Percentiles rank a stretch among this genome's conserved stretches.
Conservation (phyloP, 2,888 invertebrate species). For the Euplexia lucipara region DNA sequence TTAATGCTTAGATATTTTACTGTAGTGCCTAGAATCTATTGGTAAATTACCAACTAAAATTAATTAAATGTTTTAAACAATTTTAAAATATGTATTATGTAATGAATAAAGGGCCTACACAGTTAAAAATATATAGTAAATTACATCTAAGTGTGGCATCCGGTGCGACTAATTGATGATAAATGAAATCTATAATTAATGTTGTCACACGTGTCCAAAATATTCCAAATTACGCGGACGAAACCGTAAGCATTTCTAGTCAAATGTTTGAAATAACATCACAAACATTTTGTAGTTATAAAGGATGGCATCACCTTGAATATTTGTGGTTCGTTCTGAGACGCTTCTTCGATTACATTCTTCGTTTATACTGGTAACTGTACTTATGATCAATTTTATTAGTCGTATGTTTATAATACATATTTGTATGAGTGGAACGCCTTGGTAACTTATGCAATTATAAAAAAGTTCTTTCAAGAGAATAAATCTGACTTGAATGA, state of each 20-base stretch:
- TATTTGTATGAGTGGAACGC: conserved; percentile 14
- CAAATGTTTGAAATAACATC: conserved; percentile 32
- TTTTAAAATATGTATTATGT: conserved; percentile 8
- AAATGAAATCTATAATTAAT: not conserved
- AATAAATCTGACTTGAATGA: not conserved
- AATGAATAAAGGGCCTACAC: not conserved
- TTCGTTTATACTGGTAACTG: conserved; percentile 15
- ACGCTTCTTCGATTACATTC: conserved; percentile 23
- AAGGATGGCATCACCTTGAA: conserved; percentile 11
- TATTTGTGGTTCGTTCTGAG: conserved; percentile 2
- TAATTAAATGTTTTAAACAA: not conserved
- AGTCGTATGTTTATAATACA: conserved; percentile 8
- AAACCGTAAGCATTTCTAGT: conserved; percentile 48
- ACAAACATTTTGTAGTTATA: conserved; percentile 3
- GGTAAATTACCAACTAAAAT: conserved; percentile 6
- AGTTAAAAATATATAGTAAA: too few relatives aligned
- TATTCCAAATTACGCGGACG: conserved; percentile 27
- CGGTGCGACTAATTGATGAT: not conserved
- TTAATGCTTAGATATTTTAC: conserved; percentile 42
- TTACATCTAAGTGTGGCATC: not conserved
- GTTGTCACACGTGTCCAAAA: conserved; percentile 9
- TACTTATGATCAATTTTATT: conserved; percentile 36
- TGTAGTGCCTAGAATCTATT: conserved; percentile 28
- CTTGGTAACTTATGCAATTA: conserved; percentile 4
- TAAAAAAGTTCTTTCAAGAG: not conserved